A percentile compares a stretch with the other conserved stretches of the same genome.
These are phyloP conservation scores for Drosophila takahashii DNA, from an alignment of 1,140 invertebrate species.

Conservation along the genomic window DNA sequence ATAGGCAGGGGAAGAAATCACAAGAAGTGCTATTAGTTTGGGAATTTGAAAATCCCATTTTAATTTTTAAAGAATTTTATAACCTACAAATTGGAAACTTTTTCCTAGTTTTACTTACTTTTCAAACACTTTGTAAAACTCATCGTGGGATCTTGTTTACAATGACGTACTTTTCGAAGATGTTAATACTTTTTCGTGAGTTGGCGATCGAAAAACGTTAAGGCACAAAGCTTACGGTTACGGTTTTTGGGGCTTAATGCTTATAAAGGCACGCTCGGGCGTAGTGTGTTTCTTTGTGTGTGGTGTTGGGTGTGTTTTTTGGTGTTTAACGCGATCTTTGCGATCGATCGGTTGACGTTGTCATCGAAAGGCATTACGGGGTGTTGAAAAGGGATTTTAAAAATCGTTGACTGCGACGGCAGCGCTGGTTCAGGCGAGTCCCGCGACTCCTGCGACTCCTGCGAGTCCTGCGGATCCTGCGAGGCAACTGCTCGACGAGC, in stretches of 20 bases:
- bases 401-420: conserved; percentile 79
- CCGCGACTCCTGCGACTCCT: conserved; percentile 25
- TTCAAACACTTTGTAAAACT: conserved; percentile 47
- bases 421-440: conserved; percentile 51
- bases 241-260: conserved; percentile 26
- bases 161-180: conserved; percentile 27
- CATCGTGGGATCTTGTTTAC: conserved; percentile 42
- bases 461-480: conserved; percentile 26
- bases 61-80: too few species aligned
- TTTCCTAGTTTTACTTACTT: conserved; percentile 62
- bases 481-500: conserved; percentile 67
- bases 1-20: background rate
- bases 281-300: conserved; percentile 44
- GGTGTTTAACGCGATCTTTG: conserved; percentile 18
- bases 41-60: background rate
- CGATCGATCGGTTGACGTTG: conserved; percentile 33
- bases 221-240: conserved; percentile 62
- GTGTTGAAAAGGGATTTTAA: conserved; percentile 70
- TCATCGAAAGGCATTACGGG: conserved; percentile 62
- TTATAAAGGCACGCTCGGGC: conserved; percentile 72
- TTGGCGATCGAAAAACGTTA: conserved; percentile 57
- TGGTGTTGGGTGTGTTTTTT: conserved; percentile 21
- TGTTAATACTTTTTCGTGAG: conserved; percentile 23
- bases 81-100: too few species aligned
- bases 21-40: background rate